Percentiles rank a stretch among this genome's conserved stretches.
Conservation (phyloP, 2,797 vertebrate species). For the Atherinosoma microstoma region DNA sequence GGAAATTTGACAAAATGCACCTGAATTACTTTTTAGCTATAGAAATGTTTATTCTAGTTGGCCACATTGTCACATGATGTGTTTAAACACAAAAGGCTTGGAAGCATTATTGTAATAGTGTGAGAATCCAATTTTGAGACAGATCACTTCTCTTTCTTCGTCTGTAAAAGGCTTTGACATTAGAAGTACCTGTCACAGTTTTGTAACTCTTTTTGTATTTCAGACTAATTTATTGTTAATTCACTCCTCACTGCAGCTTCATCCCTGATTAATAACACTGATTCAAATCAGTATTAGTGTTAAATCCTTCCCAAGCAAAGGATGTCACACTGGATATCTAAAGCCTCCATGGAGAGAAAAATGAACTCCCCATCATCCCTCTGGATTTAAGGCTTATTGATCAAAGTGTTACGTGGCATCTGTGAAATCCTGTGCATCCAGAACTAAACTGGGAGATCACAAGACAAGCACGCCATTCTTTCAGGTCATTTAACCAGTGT, state of each 20-base stretch:
- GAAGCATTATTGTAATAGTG: too few species aligned
- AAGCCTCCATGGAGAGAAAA: background rate
- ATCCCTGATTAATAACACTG: background rate
- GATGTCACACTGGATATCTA: background rate
- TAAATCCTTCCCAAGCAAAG: background rate
- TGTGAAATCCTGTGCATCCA: constrained; percentile 7
- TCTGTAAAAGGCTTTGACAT: too few species aligned
- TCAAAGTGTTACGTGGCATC: background rate
- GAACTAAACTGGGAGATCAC: constrained; percentile 13
- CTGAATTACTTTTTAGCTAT: too few species aligned
- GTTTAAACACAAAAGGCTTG: too few species aligned
- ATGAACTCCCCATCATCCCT: background rate
- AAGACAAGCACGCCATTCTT: constrained; percentile 4
- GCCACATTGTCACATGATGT: too few species aligned
- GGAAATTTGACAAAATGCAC: too few species aligned
- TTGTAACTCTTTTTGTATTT: too few species aligned
- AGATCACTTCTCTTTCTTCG: too few species aligned
- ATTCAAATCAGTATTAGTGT: background rate
- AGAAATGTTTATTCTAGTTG: too few species aligned
- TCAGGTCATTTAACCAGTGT: background rate
- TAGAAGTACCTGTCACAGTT: too few species aligned
- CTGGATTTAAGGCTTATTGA: background rate
- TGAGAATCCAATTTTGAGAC: too few species aligned
- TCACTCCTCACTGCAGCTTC: background rate
- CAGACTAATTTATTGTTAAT: too few species aligned